Evolutionary conservation across 1,140 invertebrate genomes (phyloP).

Genomic region (Calliphora vicina): DNA sequence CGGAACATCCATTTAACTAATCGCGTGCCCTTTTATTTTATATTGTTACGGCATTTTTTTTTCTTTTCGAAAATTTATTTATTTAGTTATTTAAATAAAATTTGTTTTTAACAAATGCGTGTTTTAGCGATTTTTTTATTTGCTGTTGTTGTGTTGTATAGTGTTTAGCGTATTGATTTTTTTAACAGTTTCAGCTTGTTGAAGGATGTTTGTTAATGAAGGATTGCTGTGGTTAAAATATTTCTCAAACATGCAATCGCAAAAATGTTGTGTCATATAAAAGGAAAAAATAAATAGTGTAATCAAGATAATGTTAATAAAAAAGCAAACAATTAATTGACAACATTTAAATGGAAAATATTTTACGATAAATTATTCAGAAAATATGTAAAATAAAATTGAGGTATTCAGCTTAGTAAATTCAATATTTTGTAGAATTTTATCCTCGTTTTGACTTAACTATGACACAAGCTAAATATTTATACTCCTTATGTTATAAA

Average conservation of each 20-base stretch:
- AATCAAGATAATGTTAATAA: neutral
- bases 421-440: too few relatives aligned
- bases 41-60: neutral
- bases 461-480: too few relatives aligned
- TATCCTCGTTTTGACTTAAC: too few relatives aligned
- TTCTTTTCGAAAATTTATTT: neutral
- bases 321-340: neutral
- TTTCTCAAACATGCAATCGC: neutral
- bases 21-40: neutral
- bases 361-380: too few relatives aligned
- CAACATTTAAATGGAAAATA: neutral
- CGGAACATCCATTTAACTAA: neutral
- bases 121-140: neutral
- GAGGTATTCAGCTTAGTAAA: too few relatives aligned
- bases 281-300: neutral
- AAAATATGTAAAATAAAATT: too few relatives aligned
- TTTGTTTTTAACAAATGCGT: neutral
- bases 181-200: neutral
- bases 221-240: constrained; percentile 1
- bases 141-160: neutral
- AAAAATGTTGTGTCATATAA: neutral
- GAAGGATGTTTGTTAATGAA: constrained; percentile 2
- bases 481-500: too few relatives aligned
- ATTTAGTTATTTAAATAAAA: neutral
- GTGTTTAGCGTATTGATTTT: neutral